These are phyloP conservation scores for Omphaloscelis lunosa DNA, from an alignment of 2,888 invertebrate species.

Conservation along the genomic window DNA sequence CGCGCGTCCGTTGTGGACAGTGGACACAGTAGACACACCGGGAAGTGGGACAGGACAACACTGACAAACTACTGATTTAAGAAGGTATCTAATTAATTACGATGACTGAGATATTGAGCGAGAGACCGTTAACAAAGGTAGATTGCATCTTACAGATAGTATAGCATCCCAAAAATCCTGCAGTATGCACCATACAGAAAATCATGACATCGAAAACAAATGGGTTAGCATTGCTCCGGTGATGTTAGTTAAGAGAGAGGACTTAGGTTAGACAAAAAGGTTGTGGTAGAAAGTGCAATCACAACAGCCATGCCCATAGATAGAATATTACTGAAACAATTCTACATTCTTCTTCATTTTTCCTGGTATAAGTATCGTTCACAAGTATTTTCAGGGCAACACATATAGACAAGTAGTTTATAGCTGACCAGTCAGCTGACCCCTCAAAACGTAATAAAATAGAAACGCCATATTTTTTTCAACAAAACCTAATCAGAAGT, in stretches of 20 bases:
- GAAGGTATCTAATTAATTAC: background rate
- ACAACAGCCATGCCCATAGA: background rate
- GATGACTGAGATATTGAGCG: background rate
- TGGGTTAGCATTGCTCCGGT: background rate
- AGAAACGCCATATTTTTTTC: constrained; percentile 18
- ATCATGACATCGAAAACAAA: background rate
- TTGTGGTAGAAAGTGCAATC: background rate
- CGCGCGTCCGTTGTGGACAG: constrained; percentile 27
- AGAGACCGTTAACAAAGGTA: background rate
- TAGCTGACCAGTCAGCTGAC: background rate
- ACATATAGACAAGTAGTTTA: background rate
- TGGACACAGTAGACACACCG: constrained; percentile 10
- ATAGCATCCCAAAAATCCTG: background rate
- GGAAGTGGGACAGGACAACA: constrained; percentile 7
- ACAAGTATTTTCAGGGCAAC: background rate
- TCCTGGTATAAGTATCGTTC: background rate
- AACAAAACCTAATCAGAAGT: constrained; percentile 19
- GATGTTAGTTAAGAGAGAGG: background rate
- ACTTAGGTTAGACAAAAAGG: background rate
- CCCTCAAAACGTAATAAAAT: background rate
- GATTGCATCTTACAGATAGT: background rate
- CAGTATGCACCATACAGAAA: background rate
- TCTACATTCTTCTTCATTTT: background rate
- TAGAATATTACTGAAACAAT: background rate
- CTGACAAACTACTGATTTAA: background rate